Base-by-base conservation (phyloP, 2,113 vertebrate genomes). In the Odocoileus virginianus region DNA sequence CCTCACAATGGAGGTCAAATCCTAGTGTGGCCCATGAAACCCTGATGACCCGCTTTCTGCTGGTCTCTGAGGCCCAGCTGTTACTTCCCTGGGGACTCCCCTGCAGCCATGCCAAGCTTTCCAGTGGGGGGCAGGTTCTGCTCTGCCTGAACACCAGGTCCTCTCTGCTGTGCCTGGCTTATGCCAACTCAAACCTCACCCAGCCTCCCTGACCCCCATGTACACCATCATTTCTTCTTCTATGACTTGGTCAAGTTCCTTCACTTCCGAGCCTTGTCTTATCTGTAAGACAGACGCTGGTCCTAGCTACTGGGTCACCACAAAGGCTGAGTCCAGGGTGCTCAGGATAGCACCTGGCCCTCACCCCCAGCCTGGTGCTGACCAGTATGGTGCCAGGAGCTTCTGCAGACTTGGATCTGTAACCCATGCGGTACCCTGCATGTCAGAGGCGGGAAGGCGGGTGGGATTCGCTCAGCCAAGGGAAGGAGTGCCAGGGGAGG, bases 381-480 rank as follows among this genome's bases (percentile, higher is more conserved):
- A 45, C 52, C 57, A 54, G 33, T 14, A n/a, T 43, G 86, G 11
- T 10, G 28, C 82, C 13, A 54, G 25, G 11, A 25, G n/a, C 50
- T 55, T 30, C 81, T 58, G 47, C 23, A 55, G 25, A 23, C 8
- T 15, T 6, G 45, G 78, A 21, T 40, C 19, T 47, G 2, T 27
- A 23, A 27, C 71, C 25, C 2, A 6, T 14, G 11, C 4, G 0
- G 45, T 43, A 58, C 50, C 74, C 6, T 2, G 14, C 12, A 52
- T 21, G 15, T 45, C 25, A 28, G 16, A 61, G 28, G 19, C 2
- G 50, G 82, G 57, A 47, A 79, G 19, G n/a, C 12, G 10, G 33
- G 25, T 3, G 21, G 3, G 45, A 36, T 86, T 30, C 45, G 23
- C 45, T 55, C 36, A 28, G 27, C 2, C 2, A 40, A 88, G 57